Evolutionary conservation across 2,888 invertebrate genomes (phyloP).

Genomic region (Dysmachus trigonus): DNA sequence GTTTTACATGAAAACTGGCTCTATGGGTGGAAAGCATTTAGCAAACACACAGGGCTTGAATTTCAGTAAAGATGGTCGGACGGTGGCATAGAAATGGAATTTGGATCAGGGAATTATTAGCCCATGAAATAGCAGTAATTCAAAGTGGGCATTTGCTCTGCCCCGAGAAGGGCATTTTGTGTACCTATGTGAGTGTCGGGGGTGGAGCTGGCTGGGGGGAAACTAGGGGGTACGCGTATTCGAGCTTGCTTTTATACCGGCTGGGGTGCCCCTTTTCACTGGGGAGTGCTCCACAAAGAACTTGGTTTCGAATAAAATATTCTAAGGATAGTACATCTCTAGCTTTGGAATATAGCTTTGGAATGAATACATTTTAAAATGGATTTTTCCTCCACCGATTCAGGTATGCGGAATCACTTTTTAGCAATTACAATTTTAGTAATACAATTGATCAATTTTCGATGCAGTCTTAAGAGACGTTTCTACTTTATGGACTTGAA

Average conservation of each 20-base stretch:
- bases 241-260: not conserved
- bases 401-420: too few species aligned
- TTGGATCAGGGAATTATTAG: constrained; percentile 35
- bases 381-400: too few species aligned
- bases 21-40: not conserved
- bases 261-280: not conserved
- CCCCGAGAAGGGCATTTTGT: not conserved
- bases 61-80: constrained; percentile 38
- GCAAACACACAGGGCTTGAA: constrained; percentile 26
- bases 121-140: constrained; percentile 39
- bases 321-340: not conserved
- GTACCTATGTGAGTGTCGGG: not conserved
- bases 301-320: not conserved
- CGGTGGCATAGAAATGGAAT: constrained; percentile 17
- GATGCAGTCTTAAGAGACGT: too few species aligned
- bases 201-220: not conserved
- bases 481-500: too few species aligned
- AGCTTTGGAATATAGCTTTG: not conserved
- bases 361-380: too few species aligned
- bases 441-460: too few species aligned
- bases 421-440: too few species aligned
- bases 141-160: constrained; percentile 16
- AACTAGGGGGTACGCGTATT: not conserved
- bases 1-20: not conserved
- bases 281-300: not conserved